phyloP scores from a whole-genome alignment of 2,113 vertebrate genomes.

The Atrichornis clamosus region DNA sequence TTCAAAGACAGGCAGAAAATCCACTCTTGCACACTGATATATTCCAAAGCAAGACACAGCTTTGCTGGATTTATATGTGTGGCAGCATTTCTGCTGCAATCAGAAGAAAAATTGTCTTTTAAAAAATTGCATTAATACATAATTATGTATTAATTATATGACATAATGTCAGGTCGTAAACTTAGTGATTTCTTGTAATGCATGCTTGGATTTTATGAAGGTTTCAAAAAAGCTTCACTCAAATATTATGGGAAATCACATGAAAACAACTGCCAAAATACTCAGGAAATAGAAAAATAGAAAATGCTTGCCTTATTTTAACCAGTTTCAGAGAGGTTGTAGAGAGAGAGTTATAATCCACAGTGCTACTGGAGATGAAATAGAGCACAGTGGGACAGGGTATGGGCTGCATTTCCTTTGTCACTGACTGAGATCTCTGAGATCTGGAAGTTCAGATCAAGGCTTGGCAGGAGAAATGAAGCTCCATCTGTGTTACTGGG shows the following conservation, averaged over 20 bases:
- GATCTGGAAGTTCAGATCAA: not conserved
- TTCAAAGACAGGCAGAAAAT: not conserved
- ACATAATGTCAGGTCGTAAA: not conserved
- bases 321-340: not conserved
- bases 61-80: not conserved
- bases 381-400: not conserved
- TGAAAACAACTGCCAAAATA: not conserved
- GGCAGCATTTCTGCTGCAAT: not conserved
- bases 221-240: not conserved
- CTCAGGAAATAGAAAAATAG: not conserved
- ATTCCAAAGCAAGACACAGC: not conserved
- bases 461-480: slow-evolving; percentile 8
- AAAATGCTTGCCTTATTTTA: not conserved
- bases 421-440: not conserved
- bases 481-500: slow-evolving; percentile 1
- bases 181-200: slow-evolving; percentile 1
- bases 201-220: not conserved
- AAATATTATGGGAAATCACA: not conserved
- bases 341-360: not conserved
- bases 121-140: slow-evolving; percentile 1
- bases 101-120: not conserved
- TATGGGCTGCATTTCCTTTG: not conserved
- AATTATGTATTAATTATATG: slow-evolving; percentile 24
- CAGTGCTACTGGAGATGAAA: not conserved
- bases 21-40: not conserved